Evolutionary conservation across 2,888 invertebrate species (phyloP), one percentile per base, ranked within the genome.

Genomic region (Rugalucina vietnamica): DNA sequence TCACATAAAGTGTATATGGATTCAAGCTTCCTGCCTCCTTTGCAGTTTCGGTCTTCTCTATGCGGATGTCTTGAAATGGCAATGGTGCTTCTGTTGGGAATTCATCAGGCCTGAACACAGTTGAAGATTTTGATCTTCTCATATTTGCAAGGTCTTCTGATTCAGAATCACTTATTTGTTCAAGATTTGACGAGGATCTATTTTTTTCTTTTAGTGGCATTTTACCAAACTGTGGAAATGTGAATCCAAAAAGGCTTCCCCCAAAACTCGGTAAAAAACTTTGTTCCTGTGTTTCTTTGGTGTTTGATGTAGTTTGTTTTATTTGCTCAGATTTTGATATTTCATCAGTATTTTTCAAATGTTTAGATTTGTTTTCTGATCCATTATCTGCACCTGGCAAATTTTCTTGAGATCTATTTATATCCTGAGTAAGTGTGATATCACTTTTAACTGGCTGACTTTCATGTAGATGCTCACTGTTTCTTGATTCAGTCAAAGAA

Each of bases 1-100:
- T 87, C 27, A 81, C 77, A 78, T 93, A 93, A 0, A 93, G 86
- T 4, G 92, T 92, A 77, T 92, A 93, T 43, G 89, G 82, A 50
- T 87, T 73, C 29, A 82, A 71, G 72, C 91, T 90, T 32, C 91
- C 81, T 57, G 79, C 86, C 73, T 93, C 92, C 54, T 86, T 89
- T 8, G 83, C 83, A 0, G 90, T 88, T 74, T 91, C 90, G 36
- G 92, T 91, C 12, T 83, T 76, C 18, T 88, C 81, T 34, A 93
- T 91, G 27, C 79, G 73, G 3, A 92, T 86, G 82, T 90, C 90
- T 57, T 84, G 81, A 69, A 88, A 88, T 75, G 75, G 39, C 21
- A 49, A 39, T 12, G 72, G 72, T 24, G 43, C 39, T 14, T 72
- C 72, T 43, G 72, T n/a, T 21, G 70, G 70, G n/a, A 34, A 70